These are phyloP conservation scores for Toxostoma redivivum DNA, from an alignment of 2,113 vertebrate species.

Conservation along the genomic window DNA sequence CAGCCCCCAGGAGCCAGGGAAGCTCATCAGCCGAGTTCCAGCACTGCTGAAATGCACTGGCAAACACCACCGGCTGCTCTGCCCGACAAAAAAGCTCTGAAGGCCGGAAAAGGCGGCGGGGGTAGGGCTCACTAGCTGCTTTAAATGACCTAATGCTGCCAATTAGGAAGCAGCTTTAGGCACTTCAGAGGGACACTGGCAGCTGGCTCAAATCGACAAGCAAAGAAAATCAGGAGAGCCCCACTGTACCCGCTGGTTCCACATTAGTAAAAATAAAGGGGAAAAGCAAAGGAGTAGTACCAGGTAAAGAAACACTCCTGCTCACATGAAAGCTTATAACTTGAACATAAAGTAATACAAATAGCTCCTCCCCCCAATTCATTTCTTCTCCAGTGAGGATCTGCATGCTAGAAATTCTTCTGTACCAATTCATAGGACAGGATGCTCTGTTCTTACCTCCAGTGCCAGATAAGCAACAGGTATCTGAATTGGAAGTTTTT, in stretches of 20 bases:
- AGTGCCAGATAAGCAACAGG: not conserved
- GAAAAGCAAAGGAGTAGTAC: not conserved
- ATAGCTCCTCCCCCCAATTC: not conserved
- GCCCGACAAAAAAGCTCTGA: not conserved
- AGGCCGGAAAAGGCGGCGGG: slow-evolving; percentile 45
- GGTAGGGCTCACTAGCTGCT: not conserved
- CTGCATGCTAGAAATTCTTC: not conserved
- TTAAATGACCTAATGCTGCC: slow-evolving; percentile 57
- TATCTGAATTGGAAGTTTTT: not conserved
- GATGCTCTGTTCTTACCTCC: not conserved
- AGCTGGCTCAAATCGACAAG: not conserved
- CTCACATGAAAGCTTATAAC: not conserved
- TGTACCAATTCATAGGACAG: not conserved
- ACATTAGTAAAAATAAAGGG: not conserved
- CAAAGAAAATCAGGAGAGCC: not conserved
- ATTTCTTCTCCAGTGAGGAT: not conserved
- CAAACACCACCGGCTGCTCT: not conserved
- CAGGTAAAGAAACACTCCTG: not conserved
- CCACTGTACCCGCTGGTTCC: not conserved
- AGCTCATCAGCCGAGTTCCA: not conserved
- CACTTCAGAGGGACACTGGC: not conserved
- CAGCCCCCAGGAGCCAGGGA: not conserved
- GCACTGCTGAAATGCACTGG: not conserved
- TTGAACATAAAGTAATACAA: not conserved
- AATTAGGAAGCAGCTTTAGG: slow-evolving; percentile 17